These are phyloP conservation scores for Uropetala carovei DNA, from an alignment of 2,888 invertebrate genomes.

Conservation along the genomic window DNA sequence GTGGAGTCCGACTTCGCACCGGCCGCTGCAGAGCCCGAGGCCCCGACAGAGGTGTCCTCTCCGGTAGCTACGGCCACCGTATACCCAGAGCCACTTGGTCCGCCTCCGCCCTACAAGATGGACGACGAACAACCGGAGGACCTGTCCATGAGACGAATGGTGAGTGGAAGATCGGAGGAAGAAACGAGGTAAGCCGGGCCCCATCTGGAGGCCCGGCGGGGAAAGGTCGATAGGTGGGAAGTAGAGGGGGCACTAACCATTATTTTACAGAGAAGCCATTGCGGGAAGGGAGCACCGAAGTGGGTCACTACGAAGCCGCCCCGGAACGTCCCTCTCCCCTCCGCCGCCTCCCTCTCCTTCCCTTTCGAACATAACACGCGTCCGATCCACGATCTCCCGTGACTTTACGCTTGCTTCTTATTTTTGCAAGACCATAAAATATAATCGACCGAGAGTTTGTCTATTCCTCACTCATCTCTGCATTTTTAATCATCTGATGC, in stretches of 20 bases:
- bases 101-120: constrained; percentile 53
- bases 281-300: not conserved
- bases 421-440: not conserved
- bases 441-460: not conserved
- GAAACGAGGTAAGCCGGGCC: constrained; percentile 8
- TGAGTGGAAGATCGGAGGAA: constrained; percentile 7
- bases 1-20: constrained; percentile 58
- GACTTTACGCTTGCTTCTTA: not conserved
- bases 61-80: constrained; percentile 44
- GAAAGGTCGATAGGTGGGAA: not conserved
- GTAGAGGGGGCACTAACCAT: not conserved
- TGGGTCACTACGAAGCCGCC: not conserved
- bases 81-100: constrained; percentile 37
- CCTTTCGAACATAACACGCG: not conserved
- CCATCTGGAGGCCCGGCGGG: not conserved
- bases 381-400: not conserved
- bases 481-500: no score
- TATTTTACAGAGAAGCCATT: not conserved
- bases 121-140: constrained; percentile 61
- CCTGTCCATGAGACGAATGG: constrained; percentile 56
- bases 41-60: constrained; percentile 43
- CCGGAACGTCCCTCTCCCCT: not conserved
- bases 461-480: not conserved
- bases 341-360: not conserved
- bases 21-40: not conserved